Evolutionary conservation across 2,888 invertebrate species (phyloP), one percentile per base, ranked within the genome.

Genomic region (Erebia aethiops): DNA sequence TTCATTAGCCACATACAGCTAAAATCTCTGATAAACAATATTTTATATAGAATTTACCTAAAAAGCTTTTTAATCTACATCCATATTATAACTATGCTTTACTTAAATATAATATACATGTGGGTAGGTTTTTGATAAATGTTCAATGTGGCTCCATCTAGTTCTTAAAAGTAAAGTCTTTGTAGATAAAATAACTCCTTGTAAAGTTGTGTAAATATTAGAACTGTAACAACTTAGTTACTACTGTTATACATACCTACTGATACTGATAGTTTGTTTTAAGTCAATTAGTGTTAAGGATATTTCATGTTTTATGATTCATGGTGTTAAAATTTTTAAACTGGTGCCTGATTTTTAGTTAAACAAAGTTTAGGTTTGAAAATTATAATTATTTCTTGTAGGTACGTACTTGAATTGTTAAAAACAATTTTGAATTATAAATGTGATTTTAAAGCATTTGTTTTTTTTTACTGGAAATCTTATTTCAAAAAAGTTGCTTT

Each of bases 121-220:
- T 71, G 70, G 70, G 73, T 69, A 72, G 70, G 77, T 71, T 73
- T 72, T 73, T 71, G 70, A 76, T 71, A 71, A 74, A 69, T 71
- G 88, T 90, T 88, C 87, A 88, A 87, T 87, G 86, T 87, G 88
- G 86, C 87, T 87, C 85, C 82, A 77, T 81, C 75, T 83, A 84
- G 81, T 78, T 77, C 73, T 82, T 83, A 78, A 77, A 76, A 83
- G 86, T 86, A 85, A 87, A 87, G 86, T 88, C 88, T 84, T 78
- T 89, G 88, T 91, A 91, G 87, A 88, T 88, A 91, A 82, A 82
- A 80, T 80, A 77, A 81, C 81, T 83, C 84, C 79, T 77, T 82
- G 78, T 86, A 85, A 82, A 84, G 76, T 82, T 84, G 74, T 85
- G 86, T 91, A 90, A 88, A 91, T 91, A 83, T 84, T 81, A 82